Percentiles rank a stretch among this genome's conserved stretches.
phyloP scores from a whole-genome alignment of 2,113 vertebrate species.

The Actenoides hombroni region DNA sequence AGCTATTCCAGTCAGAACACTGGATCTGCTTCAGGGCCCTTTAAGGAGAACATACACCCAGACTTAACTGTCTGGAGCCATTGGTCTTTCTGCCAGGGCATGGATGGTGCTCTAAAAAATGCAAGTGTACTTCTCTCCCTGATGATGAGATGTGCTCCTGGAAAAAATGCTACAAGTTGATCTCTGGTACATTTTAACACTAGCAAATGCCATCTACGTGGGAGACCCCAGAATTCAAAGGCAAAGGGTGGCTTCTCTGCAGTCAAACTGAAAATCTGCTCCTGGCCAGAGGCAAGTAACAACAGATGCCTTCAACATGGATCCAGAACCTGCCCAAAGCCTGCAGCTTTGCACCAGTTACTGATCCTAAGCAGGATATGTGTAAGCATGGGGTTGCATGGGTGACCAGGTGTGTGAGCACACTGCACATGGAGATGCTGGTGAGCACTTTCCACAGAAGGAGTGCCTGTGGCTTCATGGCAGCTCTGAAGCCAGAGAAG shows the following conservation, averaged over 20 bases:
- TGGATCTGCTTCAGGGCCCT: not conserved
- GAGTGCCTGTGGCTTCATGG: accelerated
- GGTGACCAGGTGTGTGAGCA: not conserved
- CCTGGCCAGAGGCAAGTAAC: not conserved
- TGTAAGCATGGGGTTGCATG: not conserved
- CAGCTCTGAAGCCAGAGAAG: not conserved
- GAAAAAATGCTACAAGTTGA: not conserved
- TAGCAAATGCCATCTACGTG: not conserved
- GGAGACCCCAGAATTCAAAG: not conserved
- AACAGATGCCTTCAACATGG: accelerated
- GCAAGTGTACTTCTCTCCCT: not conserved
- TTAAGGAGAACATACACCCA: not conserved
- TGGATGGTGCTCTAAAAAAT: not conserved
- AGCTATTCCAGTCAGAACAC: not conserved
- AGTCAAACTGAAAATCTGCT: not conserved
- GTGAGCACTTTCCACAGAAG: not conserved
- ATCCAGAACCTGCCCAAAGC: not conserved
- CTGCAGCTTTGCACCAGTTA: not conserved
- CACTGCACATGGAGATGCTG: too few species aligned
- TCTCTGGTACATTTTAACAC: not conserved
- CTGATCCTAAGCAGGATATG: not conserved
- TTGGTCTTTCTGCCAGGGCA: not conserved
- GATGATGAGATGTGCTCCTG: not conserved
- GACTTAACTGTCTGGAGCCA: not conserved
- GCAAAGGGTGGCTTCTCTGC: not conserved